Percentiles rank a stretch among this genome's conserved stretches.
Evolutionary conservation across 2,888 invertebrate genomes (phyloP).

Genomic region (Tethea ocularis): DNA sequence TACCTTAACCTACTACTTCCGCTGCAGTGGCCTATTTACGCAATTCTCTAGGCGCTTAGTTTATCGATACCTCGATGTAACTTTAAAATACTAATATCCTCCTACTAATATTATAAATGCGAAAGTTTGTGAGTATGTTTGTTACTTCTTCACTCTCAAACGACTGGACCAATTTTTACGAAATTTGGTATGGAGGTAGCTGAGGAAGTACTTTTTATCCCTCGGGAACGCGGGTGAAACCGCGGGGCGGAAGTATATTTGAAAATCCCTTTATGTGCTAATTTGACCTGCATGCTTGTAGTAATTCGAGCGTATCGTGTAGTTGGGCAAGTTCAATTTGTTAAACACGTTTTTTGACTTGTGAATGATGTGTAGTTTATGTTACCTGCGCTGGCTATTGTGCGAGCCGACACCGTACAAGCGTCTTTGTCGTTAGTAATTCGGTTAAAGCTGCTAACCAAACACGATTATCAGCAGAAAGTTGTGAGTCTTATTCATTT

Average conservation of each 20-base stretch:
- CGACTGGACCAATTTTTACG: too few species aligned
- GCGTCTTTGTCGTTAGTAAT: too few species aligned
- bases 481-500: not conserved
- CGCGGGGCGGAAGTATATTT: too few species aligned
- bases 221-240: too few species aligned
- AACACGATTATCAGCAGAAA: not conserved
- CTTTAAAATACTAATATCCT: too few species aligned
- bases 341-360: not conserved
- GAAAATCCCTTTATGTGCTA: not conserved
- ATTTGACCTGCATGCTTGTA: not conserved
- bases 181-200: too few species aligned
- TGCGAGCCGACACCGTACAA: too few species aligned
- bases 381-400: not conserved
- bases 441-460: too few species aligned
- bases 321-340: not conserved
- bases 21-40: slow-evolving; percentile 64
- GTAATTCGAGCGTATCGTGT: not conserved
- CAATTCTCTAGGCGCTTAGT: slow-evolving; percentile 46
- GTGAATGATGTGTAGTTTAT: not conserved
- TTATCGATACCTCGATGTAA: slow-evolving; percentile 1
- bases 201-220: too few species aligned
- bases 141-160: too few species aligned
- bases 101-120: too few species aligned
- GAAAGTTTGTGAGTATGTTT: too few species aligned
- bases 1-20: slow-evolving; percentile 59